These are phyloP conservation scores for Microctonus aethiopoides DNA, from an alignment of 2,888 invertebrate genomes.

Conservation along the genomic window DNA sequence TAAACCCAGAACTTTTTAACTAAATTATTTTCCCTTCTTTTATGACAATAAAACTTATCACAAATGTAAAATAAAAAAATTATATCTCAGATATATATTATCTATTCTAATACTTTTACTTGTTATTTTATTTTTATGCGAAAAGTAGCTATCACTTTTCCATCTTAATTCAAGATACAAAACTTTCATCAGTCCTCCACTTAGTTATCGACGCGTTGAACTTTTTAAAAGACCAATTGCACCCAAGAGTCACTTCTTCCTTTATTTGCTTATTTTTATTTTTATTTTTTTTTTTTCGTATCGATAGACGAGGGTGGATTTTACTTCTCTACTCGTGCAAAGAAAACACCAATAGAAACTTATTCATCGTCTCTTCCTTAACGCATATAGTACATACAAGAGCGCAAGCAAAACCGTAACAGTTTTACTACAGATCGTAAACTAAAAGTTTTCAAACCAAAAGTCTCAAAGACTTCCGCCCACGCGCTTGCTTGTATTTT, in stretches of 20 bases:
- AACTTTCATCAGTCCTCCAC: not conserved
- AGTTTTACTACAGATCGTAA: constrained; percentile 15
- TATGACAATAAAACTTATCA: not conserved
- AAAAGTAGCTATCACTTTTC: constrained; percentile 2
- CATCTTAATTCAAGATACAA: constrained; percentile 32
- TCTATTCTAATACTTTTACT: constrained; percentile 3
- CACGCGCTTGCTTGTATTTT: not conserved
- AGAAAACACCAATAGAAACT: constrained; percentile 25
- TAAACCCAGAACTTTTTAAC: not conserved
- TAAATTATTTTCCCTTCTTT: not conserved
- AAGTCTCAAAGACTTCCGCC: not conserved
- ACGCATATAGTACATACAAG: not conserved
- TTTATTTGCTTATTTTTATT: no score
- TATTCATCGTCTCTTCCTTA: constrained; percentile 9
- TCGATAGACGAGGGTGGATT: no score
- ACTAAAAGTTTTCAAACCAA: constrained; percentile 25
- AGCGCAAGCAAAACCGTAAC: constrained; percentile 9
- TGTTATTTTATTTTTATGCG: not conserved
- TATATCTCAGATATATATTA: not conserved
- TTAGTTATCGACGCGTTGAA: constrained; percentile 20
- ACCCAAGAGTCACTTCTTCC: not conserved
- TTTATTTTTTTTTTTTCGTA: not conserved
- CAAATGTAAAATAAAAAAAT: no score
- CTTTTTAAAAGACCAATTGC: constrained; percentile 14
- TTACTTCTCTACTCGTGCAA: no score